phyloP scores from a whole-genome alignment of 2,888 invertebrate genomes.

The Rhogogaster chlorosoma region DNA sequence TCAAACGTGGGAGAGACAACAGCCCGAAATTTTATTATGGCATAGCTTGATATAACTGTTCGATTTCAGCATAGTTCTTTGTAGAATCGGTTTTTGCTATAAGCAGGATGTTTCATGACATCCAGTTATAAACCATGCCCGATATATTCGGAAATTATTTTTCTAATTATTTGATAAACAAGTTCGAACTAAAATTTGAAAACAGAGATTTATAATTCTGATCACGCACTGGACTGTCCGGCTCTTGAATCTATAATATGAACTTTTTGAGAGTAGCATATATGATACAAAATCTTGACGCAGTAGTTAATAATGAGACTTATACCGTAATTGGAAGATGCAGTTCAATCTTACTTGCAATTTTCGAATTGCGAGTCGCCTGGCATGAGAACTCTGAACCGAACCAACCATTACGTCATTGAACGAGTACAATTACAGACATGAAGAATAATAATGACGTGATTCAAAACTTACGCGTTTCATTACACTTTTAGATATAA shows the following conservation, averaged over 20 bases:
- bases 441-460: conserved; percentile 6
- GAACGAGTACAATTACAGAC: not conserved
- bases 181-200: not conserved
- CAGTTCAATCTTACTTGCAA: not conserved
- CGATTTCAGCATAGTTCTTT: too few species aligned
- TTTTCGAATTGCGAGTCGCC: not conserved
- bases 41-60: not conserved
- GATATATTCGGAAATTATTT: not conserved
- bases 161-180: not conserved
- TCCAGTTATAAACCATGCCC: not conserved
- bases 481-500: not conserved
- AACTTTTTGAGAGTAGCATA: not conserved
- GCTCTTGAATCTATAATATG: not conserved
- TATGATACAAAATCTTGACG: not conserved
- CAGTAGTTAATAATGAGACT: not conserved
- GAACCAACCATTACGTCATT: conserved; percentile 11
- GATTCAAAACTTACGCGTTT: not conserved
- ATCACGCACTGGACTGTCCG: not conserved
- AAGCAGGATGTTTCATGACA: not conserved
- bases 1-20: not conserved
- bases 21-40: not conserved
- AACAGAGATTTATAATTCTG: not conserved
- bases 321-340: not conserved
- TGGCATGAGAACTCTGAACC: conserved; percentile 9
- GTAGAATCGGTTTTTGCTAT: not conserved